These are phyloP conservation scores for Ichneumoninae sp. DNA, from an alignment of 2,888 invertebrate species.

Conservation along the genomic window DNA sequence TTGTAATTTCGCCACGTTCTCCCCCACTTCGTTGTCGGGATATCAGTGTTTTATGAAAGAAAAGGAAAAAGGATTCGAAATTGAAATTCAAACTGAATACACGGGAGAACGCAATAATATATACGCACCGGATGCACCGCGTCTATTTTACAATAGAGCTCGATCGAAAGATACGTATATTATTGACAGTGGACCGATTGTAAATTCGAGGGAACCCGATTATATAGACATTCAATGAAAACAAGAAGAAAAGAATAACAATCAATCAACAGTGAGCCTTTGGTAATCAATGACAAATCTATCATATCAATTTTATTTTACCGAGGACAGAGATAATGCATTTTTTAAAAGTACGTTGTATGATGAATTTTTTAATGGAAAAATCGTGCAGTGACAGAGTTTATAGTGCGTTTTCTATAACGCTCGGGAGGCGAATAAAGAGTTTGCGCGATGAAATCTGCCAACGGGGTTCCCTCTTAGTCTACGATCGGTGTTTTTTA, in stretches of 20 bases:
- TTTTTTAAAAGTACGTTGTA: conserved; percentile 29
- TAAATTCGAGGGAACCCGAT: conserved; percentile 57
- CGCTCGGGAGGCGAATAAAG: background rate
- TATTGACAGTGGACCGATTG: conserved; percentile 49
- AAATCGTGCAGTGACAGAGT: background rate
- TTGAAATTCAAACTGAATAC: conserved; percentile 21
- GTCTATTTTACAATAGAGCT: conserved; percentile 62
- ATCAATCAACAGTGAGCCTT: conserved; percentile 53
- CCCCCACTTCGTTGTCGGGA: conserved; percentile 8
- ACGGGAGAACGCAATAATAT: conserved; percentile 55
- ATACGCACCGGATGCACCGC: conserved; percentile 64
- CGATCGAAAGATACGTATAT: conserved; percentile 41
- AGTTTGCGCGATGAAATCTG: background rate
- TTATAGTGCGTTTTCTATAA: background rate
- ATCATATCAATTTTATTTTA: conserved; percentile 66
- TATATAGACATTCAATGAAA: conserved; percentile 26
- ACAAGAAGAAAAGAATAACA: conserved; percentile 46
- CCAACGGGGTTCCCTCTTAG: conserved; percentile 45
- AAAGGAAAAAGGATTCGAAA: conserved; percentile 17
- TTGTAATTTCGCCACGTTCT: conserved; percentile 54
- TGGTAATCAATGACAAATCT: conserved; percentile 60
- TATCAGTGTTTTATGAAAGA: background rate
- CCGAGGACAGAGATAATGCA: conserved; percentile 33
- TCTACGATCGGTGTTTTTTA: conserved; percentile 52
- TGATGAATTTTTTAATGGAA: conserved; percentile 18